These are phyloP conservation scores for Leptinotarsa texana DNA, from an alignment of 1,140 invertebrate genomes.

Conservation along the genomic window DNA sequence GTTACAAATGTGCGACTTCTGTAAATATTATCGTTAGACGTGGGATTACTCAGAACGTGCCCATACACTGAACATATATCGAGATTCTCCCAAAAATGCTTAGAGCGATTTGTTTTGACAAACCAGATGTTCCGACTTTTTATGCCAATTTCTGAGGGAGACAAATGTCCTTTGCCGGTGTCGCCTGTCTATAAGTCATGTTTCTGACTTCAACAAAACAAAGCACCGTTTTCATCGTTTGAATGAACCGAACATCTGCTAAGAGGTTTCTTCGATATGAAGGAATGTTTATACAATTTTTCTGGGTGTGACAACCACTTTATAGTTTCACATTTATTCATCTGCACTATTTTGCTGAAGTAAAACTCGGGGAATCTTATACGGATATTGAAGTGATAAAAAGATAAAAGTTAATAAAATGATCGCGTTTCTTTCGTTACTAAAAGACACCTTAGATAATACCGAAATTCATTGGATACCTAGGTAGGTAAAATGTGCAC, in stretches of 20 bases:
- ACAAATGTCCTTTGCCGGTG: neutral
- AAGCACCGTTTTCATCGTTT: neutral
- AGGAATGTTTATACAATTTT: neutral
- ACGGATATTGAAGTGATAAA: no score
- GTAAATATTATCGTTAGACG: neutral
- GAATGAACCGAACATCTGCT: neutral
- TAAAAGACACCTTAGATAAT: no score
- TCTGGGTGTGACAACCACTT: neutral
- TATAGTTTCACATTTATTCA: neutral
- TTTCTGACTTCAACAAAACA: constrained; percentile 1
- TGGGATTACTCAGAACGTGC: neutral
- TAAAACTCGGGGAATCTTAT: neutral
- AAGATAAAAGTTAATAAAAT: no score
- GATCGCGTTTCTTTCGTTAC: no score
- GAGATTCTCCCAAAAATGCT: neutral
- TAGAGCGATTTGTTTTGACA: neutral
- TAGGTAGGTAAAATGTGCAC: no score
- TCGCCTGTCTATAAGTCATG: neutral
- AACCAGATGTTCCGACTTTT: constrained; percentile 7
- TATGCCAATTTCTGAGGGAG: constrained; percentile 5
- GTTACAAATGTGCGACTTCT: neutral
- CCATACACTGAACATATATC: neutral
- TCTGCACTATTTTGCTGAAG: neutral
- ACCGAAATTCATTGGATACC: no score
- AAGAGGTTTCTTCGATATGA: neutral